Evolutionary conservation across 2,113 vertebrate genomes (phyloP).

Genomic region (Psettodes erumei): DNA sequence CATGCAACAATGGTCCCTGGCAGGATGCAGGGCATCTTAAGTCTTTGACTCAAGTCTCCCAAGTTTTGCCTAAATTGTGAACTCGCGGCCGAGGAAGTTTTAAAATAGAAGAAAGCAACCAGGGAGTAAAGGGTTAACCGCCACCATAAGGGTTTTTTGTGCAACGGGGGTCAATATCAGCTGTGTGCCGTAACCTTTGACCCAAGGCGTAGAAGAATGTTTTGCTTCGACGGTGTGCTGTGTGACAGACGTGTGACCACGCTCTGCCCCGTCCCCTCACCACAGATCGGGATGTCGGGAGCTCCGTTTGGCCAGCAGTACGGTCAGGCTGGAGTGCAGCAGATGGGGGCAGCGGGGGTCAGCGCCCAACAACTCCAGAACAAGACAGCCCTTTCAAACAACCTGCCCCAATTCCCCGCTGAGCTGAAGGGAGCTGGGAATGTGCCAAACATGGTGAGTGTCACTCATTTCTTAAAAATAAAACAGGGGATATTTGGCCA

Average conservation of each 20-base stretch:
- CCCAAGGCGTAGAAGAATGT: not conserved
- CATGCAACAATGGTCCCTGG: not conserved
- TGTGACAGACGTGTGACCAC: slow-evolving; percentile 11
- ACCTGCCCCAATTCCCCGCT: slow-evolving; percentile 88
- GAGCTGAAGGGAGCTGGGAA: slow-evolving; percentile 93
- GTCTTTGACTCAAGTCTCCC: not conserved
- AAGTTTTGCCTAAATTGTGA: not conserved
- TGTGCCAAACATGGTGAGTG: slow-evolving; percentile 95
- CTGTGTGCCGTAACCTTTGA: not conserved
- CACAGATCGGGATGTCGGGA: slow-evolving; percentile 92
- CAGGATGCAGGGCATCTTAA: not conserved
- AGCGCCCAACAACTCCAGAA: slow-evolving; percentile 89
- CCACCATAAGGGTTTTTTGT: no score
- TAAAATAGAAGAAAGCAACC: not conserved
- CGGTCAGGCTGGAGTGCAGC: slow-evolving; percentile 90
- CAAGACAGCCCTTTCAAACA: slow-evolving; percentile 92
- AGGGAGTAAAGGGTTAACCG: not conserved
- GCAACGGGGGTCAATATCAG: no score
- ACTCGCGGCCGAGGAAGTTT: no score
- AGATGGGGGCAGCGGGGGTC: slow-evolving; percentile 90
- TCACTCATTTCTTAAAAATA: not conserved
- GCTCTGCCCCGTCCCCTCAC: slow-evolving; percentile 58
- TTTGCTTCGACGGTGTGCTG: slow-evolving; percentile 5
- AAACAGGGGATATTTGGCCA: not conserved
- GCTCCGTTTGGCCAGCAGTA: slow-evolving; percentile 93